A percentile compares a stretch with the other conserved stretches of the same genome.
phyloP scores from a whole-genome alignment of 2,888 invertebrate species.

The Drosophila affinis region DNA sequence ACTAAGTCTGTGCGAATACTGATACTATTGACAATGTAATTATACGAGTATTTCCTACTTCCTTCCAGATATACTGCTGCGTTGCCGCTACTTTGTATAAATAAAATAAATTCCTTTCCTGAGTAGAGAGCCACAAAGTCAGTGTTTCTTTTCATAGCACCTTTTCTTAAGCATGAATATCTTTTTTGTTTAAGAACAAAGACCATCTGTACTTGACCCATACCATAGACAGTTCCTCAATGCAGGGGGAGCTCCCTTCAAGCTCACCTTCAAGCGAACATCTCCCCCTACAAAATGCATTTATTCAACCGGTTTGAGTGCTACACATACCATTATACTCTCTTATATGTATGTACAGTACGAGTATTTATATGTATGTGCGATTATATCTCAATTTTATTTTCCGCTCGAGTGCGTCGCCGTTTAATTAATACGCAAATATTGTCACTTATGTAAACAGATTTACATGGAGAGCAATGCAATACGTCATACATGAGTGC shows the following conservation, averaged over 20 bases:
- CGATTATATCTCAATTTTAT: constrained; percentile 6
- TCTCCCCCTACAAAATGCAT: constrained; percentile 7
- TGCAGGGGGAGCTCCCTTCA: constrained; percentile 16
- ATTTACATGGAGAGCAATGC: constrained; percentile 40
- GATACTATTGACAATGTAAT: too few relatives aligned
- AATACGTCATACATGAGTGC: constrained; percentile 45
- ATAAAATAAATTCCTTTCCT: too few relatives aligned
- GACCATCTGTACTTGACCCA: constrained; percentile 9
- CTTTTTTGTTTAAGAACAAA: not conserved
- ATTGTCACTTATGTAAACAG: constrained; percentile 63
- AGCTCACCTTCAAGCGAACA: constrained; percentile 18
- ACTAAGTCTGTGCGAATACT: too few relatives aligned
- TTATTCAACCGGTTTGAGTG: constrained; percentile 33
- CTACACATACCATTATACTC: not conserved
- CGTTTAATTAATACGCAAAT: constrained; percentile 71
- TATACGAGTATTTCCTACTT: too few relatives aligned
- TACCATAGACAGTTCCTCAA: constrained; percentile 2
- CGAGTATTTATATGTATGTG: not conserved
- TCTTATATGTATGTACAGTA: not conserved
- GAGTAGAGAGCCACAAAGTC: not conserved
- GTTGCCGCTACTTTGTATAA: too few relatives aligned
- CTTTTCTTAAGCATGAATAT: not conserved
- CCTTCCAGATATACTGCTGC: too few relatives aligned
- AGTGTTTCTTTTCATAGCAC: not conserved
- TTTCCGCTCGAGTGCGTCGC: constrained; percentile 46